Evolutionary conservation across 2,888 invertebrate genomes (phyloP).

Genomic region (Drosophila buzzatii): DNA sequence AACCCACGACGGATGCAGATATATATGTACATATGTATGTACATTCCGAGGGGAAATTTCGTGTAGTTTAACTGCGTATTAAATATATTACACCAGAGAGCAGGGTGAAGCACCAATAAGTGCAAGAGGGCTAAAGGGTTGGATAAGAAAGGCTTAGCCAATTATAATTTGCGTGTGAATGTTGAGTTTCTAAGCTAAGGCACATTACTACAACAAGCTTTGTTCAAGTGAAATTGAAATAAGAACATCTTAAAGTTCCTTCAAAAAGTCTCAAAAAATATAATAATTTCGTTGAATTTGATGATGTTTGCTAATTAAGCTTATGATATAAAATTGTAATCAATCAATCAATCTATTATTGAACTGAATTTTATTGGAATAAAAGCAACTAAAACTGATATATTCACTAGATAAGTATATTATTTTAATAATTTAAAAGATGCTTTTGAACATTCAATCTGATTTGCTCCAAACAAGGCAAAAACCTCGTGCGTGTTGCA

Average conservation of each 20-base stretch:
- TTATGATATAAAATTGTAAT: too few species aligned
- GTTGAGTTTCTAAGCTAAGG: too few species aligned
- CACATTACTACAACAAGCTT: neutral
- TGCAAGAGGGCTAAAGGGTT: neutral
- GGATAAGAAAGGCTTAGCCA: neutral
- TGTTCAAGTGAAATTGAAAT: neutral
- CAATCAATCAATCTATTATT: too few species aligned
- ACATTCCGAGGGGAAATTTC: constrained; percentile 27
- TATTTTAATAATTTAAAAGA: neutral
- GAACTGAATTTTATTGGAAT: too few species aligned
- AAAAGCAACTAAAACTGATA: too few species aligned
- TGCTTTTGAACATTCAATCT: neutral
- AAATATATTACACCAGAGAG: constrained; percentile 24
- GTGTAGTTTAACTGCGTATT: constrained; percentile 30
- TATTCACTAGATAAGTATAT: too few species aligned
- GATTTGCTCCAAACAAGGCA: neutral
- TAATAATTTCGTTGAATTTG: too few species aligned
- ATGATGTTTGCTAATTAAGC: too few species aligned
- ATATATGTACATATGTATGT: neutral
- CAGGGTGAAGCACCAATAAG: neutral
- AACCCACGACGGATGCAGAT: constrained; percentile 16
- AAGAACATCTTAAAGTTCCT: neutral
- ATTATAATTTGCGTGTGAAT: neutral
- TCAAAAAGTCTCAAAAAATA: too few species aligned
- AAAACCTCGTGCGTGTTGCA: constrained; percentile 7